These are phyloP conservation scores for Sprattus sprattus DNA, from an alignment of 2,113 vertebrate genomes.

Conservation along the genomic window DNA sequence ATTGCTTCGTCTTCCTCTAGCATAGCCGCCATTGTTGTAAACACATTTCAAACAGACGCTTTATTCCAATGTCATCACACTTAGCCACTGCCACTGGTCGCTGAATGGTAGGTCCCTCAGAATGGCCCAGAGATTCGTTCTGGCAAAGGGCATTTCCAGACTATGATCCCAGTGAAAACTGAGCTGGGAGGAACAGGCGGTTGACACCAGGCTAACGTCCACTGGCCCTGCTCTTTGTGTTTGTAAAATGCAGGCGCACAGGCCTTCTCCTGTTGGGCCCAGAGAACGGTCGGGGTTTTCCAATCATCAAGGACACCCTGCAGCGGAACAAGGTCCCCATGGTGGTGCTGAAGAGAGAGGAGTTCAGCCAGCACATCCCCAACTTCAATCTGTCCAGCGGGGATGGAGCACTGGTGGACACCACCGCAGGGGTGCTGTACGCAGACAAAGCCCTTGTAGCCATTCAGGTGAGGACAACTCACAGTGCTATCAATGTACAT, in stretches of 20 bases:
- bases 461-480: slow-evolving; percentile 76
- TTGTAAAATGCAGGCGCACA: slow-evolving; percentile 64
- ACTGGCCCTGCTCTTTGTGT: neutral
- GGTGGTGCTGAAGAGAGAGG: slow-evolving; percentile 55
- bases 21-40: too few species aligned
- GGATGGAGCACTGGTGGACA: slow-evolving; percentile 76
- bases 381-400: slow-evolving; percentile 65
- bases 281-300: slow-evolving; percentile 61
- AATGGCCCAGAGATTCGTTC: too few species aligned
- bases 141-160: too few species aligned
- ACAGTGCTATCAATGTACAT: neutral
- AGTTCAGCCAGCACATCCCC: slow-evolving; percentile 73
- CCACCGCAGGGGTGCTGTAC: slow-evolving; percentile 78
- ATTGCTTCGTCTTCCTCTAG: too few species aligned
- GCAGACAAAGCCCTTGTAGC: slow-evolving; percentile 80
- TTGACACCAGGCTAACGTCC: too few species aligned
- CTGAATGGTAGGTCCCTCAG: too few species aligned
- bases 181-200: too few species aligned
- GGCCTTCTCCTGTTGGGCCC: slow-evolving; percentile 80
- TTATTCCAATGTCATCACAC: too few species aligned
- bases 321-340: slow-evolving; percentile 60
- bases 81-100: too few species aligned
- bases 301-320: slow-evolving; percentile 63
- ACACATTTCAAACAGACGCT: too few species aligned
- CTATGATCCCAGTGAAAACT: too few species aligned